Evolutionary conservation across 2,888 invertebrate species (phyloP).

Genomic region (Slavum lentiscoides): DNA sequence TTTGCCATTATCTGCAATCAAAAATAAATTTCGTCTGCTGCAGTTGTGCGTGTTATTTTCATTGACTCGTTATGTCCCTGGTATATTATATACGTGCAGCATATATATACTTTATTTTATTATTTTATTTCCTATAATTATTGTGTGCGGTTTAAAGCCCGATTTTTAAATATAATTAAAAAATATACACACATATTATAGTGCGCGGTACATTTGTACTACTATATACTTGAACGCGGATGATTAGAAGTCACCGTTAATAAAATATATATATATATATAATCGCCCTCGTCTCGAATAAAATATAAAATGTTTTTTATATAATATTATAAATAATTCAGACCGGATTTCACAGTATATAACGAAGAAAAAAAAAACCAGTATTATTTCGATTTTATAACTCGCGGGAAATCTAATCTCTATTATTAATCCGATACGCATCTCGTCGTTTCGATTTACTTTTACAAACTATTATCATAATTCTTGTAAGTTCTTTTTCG

Average conservation of each 20-base stretch:
- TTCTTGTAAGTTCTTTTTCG: no score
- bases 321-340: no score
- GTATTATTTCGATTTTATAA: neutral
- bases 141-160: neutral
- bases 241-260: neutral
- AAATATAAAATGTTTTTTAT: no score
- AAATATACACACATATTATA: neutral
- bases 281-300: no score
- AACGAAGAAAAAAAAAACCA: no score
- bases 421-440: no score
- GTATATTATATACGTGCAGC: neutral
- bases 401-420: no score
- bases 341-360: no score
- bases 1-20: conserved; percentile 45
- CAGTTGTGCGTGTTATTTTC: conserved; percentile 27
- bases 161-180: conserved; percentile 45
- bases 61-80: conserved; percentile 16
- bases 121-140: conserved; percentile 15
- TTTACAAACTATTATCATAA: no score
- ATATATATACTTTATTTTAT: neutral
- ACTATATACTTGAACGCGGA: neutral
- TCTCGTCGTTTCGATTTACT: no score
- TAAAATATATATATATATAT: no score
- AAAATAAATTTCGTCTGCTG: conserved; percentile 35
- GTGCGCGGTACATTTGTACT: neutral